Evolutionary conservation across 2,888 invertebrate species (phyloP).

Genomic region (Tanypteryx hageni): DNA sequence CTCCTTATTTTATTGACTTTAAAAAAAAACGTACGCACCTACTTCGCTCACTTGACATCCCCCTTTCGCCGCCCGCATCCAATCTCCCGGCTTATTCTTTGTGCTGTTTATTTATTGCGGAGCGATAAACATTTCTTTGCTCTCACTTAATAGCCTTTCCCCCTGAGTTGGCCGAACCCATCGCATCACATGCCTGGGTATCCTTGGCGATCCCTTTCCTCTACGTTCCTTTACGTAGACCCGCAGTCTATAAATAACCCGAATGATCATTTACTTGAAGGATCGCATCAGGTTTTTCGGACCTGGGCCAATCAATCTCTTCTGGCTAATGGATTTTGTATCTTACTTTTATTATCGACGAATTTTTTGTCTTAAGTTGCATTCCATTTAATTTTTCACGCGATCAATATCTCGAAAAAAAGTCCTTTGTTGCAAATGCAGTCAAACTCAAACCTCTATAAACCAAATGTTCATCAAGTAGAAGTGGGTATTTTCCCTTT

Average conservation of each 20-base stretch:
- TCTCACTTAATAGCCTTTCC: conserved; percentile 6
- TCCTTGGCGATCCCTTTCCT: not conserved
- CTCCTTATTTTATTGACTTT: not conserved
- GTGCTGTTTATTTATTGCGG: not conserved
- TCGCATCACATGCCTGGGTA: not conserved
- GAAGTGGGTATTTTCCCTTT: too few relatives aligned
- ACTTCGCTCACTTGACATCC: not conserved
- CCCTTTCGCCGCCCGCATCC: conserved; percentile 14
- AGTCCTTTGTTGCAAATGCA: too few relatives aligned
- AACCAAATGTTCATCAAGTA: too few relatives aligned
- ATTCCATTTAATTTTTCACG: too few relatives aligned
- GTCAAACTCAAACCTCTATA: too few relatives aligned
- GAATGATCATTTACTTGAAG: not conserved
- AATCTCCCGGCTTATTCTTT: not conserved
- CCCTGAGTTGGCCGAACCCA: not conserved
- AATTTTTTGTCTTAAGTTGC: too few relatives aligned
- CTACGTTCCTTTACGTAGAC: not conserved
- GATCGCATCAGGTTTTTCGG: too few relatives aligned
- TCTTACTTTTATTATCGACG: too few relatives aligned
- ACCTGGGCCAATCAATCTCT: too few relatives aligned
- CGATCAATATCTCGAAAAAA: too few relatives aligned
- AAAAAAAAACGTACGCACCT: conserved; percentile 3
- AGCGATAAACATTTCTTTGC: not conserved
- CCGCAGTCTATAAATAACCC: not conserved
- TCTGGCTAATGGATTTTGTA: too few relatives aligned